A percentile compares a stretch with the other conserved stretches of the same genome.
Conservation (phyloP, 2,888 invertebrate genomes). For the Harpagoxenus sublaevis region DNA sequence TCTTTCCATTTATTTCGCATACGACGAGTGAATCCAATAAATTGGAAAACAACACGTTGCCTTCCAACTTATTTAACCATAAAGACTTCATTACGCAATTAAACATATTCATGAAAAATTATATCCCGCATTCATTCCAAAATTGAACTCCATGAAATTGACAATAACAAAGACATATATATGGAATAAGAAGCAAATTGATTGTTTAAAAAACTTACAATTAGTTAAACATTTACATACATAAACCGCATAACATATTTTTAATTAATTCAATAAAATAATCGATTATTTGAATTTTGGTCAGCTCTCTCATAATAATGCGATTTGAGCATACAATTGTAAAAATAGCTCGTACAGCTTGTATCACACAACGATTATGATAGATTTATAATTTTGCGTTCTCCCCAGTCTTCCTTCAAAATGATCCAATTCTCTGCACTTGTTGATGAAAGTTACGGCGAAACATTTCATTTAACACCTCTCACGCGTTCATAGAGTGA, state of each 20-base stretch:
- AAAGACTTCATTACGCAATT: constrained; percentile 1
- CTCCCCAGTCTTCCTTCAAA: not conserved
- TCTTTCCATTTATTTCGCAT: constrained; percentile 12
- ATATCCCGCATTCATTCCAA: not conserved
- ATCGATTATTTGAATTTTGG: not conserved
- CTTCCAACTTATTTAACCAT: constrained; percentile 31
- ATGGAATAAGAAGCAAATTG: not conserved
- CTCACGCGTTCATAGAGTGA: constrained; percentile 1
- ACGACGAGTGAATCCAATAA: constrained; percentile 41
- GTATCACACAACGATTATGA: not conserved
- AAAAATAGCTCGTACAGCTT: not conserved
- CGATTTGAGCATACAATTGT: not conserved
- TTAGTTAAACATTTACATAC: not conserved
- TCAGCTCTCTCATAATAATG: not conserved
- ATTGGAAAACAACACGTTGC: constrained; percentile 19
- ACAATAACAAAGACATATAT: not conserved
- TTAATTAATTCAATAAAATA: not conserved
- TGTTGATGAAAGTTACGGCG: constrained; percentile 20
- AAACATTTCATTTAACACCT: constrained; percentile 30
- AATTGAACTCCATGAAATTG: not conserved
- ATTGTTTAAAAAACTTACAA: not conserved
- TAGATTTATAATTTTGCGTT: constrained; percentile 7
- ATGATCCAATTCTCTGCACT: not conserved
- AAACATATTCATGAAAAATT: constrained; percentile 25
- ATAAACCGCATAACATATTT: not conserved